Evolutionary conservation across 2,113 vertebrate species (phyloP), one percentile per base, ranked within the genome.

Genomic region (Dissostichus mawsoni): DNA sequence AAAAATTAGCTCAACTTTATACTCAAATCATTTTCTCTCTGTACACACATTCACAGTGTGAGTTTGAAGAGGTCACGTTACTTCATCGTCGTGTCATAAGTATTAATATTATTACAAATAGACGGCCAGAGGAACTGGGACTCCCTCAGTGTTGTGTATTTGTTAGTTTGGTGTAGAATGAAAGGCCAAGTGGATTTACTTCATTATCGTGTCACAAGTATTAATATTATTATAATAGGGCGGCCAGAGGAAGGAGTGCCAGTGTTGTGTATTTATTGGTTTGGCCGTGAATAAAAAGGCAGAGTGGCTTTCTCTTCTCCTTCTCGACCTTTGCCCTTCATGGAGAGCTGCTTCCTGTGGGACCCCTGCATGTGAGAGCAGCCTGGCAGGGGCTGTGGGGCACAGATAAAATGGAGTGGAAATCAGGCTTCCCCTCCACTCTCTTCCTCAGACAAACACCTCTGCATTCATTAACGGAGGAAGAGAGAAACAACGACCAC

Each of bases 351-450:
- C 86, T 95, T 95, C 93, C 94, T 94, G 92, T 89, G 92, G 88
- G 93, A 93, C 85, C 87, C 85, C 63, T 71, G 89, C 90, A 85
- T 89, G 85, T 87, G 90, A 88, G 89, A 87, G 87, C 89, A 69
- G 78, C 73, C 91, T 87, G 90, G 86, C 86, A 73, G 70, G 69
- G 91, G 81, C 90, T 94, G 93, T 63, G 69, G 83, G 81, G 79
- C 77, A 59, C 90, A 93, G 93, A 94, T 94, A 94, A 94, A 94
- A 92, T 71, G 80, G 16, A 89, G 90, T 95, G 93, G 93, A 95
- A 95, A 93, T 92, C 90, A 89, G 82, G 85, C 91, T 93, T 94
- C 89, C 92, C 91, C 80, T 92, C 87, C 78, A 80, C 85, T 91
- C 89, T 89, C 90, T 92, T 91, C 93, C 93, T 93, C 88, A 71